Percentiles rank a stretch among this genome's conserved stretches.
Conservation (phyloP, 2,113 vertebrate genomes). For the Felis chaus region DNA sequence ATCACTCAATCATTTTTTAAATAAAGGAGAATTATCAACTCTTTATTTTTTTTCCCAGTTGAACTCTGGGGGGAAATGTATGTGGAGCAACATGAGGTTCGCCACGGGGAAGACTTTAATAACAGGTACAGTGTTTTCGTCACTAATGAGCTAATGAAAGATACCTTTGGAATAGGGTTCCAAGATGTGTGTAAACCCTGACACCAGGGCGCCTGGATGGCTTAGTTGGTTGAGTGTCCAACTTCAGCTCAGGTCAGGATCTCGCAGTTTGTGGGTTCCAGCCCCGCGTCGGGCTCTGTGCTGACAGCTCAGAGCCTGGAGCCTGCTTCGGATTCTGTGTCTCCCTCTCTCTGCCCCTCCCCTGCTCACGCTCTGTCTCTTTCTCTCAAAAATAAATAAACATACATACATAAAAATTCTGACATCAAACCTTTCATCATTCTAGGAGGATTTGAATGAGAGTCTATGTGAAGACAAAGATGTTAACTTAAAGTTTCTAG, state of each 20-base stretch:
- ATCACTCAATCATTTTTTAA: not conserved
- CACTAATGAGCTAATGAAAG: not conserved
- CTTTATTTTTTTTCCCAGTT: not conserved
- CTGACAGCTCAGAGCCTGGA: no score
- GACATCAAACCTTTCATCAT: not conserved
- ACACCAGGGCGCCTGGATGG: not conserved
- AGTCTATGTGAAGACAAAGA: not conserved
- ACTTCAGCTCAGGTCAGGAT: no score
- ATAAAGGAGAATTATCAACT: not conserved
- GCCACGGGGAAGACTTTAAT: not conserved
- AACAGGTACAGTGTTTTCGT: not conserved
- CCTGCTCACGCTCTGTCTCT: no score
- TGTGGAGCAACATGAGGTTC: not conserved
- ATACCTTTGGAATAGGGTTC: not conserved
- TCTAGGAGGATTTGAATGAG: not conserved
- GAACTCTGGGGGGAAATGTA: not conserved
- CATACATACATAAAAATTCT: not conserved
- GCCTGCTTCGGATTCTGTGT: no score
- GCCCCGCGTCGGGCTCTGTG: no score
- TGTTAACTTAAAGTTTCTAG: not conserved
- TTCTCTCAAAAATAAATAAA: no score
- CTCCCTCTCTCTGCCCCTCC: no score
- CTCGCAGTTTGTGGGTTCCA: no score
- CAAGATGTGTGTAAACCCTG: not conserved
- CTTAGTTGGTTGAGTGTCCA: no score